Evolutionary conservation across 2,888 invertebrate genomes (phyloP).

Genomic region (Ditylenchus weischeri): DNA sequence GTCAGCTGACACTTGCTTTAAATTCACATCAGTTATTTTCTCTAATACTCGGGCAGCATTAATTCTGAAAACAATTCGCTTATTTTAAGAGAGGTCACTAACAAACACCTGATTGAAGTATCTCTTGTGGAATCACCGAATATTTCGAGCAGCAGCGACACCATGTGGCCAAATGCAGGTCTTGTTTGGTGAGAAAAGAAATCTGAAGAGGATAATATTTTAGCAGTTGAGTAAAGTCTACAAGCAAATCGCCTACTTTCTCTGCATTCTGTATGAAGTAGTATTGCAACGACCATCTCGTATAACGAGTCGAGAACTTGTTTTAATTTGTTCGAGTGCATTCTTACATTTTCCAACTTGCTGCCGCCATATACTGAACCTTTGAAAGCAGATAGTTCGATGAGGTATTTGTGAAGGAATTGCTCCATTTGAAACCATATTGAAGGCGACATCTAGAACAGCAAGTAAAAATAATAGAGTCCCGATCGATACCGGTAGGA

Average conservation of each 20-base stretch:
- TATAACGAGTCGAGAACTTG: background rate
- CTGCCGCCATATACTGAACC: background rate
- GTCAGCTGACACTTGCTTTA: slow-evolving; percentile 15
- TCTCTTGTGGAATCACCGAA: slow-evolving; percentile 16
- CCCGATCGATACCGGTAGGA: no score
- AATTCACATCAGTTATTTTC: slow-evolving; percentile 5
- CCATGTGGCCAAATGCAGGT: slow-evolving; percentile 25
- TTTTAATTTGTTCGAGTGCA: background rate
- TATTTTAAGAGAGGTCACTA: background rate
- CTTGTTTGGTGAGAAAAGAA: slow-evolving; percentile 18
- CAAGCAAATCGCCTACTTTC: background rate
- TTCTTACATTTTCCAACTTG: background rate
- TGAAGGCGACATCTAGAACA: background rate
- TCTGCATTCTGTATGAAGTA: background rate
- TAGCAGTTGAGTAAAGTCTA: background rate
- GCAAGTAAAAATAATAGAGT: no score
- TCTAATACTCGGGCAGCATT: slow-evolving; percentile 13
- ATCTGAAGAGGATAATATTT: slow-evolving; percentile 17
- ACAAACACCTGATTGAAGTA: slow-evolving; percentile 14
- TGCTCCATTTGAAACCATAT: background rate
- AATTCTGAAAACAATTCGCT: background rate
- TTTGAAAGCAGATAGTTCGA: slow-evolving; percentile 1
- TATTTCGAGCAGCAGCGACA: slow-evolving; percentile 20
- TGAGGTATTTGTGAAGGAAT: background rate
- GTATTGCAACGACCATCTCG: background rate